Conservation (phyloP, 2,888 invertebrate species). For the Polymixis lichenea region DNA sequence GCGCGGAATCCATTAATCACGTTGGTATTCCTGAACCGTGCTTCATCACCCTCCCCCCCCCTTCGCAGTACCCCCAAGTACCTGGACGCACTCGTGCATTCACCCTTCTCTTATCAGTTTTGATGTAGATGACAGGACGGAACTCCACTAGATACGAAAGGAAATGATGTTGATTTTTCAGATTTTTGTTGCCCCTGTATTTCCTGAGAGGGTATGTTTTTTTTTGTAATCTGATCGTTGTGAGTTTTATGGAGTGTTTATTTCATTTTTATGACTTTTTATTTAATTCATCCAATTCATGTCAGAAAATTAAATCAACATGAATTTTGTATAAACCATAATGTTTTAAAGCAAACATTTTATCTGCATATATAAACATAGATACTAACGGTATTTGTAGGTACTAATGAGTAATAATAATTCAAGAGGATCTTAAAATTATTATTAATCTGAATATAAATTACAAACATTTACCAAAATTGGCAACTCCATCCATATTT, state of each 20-base stretch:
- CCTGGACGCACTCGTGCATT: conserved; percentile 89
- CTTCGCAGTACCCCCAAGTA: conserved; percentile 78
- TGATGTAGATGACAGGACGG: conserved; percentile 83
- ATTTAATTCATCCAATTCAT: conserved; percentile 5
- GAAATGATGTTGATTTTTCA: conserved; percentile 79
- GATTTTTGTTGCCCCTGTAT: conserved; percentile 48
- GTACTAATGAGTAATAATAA: not conserved
- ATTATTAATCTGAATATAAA: conserved; percentile 4
- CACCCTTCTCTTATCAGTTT: conserved; percentile 89
- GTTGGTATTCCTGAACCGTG: conserved; percentile 85
- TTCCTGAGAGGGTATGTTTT: conserved; percentile 41
- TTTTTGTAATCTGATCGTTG: conserved; percentile 33
- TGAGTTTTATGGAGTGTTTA: conserved; percentile 41
- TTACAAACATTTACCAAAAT: conserved; percentile 29
- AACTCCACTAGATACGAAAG: conserved; percentile 70
- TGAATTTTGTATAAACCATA: not conserved
- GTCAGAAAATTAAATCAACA: not conserved
- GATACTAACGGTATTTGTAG: too few relatives aligned
- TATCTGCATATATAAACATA: not conserved
- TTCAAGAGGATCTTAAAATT: conserved; percentile 12
- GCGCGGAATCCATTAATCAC: conserved; percentile 89
- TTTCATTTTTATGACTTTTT: conserved; percentile 43
- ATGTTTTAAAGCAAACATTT: not conserved
- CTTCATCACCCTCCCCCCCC: conserved; percentile 70
- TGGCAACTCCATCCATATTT: conserved; percentile 46